Evolutionary conservation across 2,797 vertebrate species (phyloP), one percentile per base, ranked within the genome.

Genomic region (Melanotaenia trifasciata): DNA sequence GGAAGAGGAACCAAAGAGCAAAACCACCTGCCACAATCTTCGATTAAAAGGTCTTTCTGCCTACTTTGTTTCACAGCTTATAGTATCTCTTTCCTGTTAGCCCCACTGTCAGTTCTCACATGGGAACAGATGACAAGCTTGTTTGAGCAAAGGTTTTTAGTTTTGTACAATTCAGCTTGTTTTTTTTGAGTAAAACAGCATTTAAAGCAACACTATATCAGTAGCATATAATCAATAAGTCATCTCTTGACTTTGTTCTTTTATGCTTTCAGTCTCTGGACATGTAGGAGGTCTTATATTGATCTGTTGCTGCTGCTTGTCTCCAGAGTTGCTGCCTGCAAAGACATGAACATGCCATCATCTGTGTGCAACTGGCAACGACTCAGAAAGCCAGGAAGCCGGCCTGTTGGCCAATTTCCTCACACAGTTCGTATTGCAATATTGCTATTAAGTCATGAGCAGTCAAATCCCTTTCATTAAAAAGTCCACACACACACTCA

Each of bases 341-440:
- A 76, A 68, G 70, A 84, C 86, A 79, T 43, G 20, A 83, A 72
- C 79, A 56, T 61, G 70, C 47, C 73, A 73, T 83, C 63, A 45
- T 71, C 66, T 28, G 30, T 14, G 18, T 72, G 36, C 67, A 58
- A 70, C 73, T 84, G 70, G 63, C 60, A 69, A 38, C 16, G 11
- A 3, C 47, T 62, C 61, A 16, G 58, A 33, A 58, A 71, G 73
- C 70, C 80, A 88, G 92, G 90, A 93, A 91, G 78, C 54, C 1
- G 38, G 68, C 70, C 77, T 60, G 80, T 91, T 91, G 79, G 87
- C 86, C 85, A 92, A 90, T 90, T 90, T 92, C 90, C 88, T 84
- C 1, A 8, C 63, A 74, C 58, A 35, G 54, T 84, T 84, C 45
- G 47, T 91, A 85, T 89, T 81, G 90, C 87, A 92, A 93, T 87